Conservation (phyloP, 1,140 invertebrate species). For the Diuraphis noxia region DNA sequence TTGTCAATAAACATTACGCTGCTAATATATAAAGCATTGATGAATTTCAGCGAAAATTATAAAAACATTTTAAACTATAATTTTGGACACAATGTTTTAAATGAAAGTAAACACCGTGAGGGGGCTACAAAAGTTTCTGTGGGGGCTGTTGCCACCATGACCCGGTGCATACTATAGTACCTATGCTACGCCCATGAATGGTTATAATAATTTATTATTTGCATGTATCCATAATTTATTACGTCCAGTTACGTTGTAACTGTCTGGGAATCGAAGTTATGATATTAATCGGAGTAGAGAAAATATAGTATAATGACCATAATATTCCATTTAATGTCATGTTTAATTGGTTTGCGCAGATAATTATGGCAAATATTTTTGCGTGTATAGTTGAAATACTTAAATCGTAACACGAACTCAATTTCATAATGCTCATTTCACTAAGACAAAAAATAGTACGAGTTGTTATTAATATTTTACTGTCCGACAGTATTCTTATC, state of each 20-base stretch:
- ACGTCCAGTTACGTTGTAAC: background rate
- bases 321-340: no score
- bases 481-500: background rate
- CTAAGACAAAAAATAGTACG: background rate
- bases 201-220: background rate
- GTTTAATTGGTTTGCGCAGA: background rate
- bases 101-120: no score
- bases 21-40: no score
- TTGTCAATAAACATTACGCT: no score
- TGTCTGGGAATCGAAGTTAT: background rate
- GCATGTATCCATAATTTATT: background rate
- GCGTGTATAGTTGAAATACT: background rate
- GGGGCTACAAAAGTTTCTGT: no score
- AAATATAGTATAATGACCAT: no score
- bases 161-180: no score
- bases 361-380: background rate
- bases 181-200: no score
- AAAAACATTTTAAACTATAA: no score
- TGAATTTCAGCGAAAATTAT: no score
- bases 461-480: background rate
- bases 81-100: no score
- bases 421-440: background rate
- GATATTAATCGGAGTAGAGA: background rate
- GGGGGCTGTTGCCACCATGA: no score
- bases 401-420: background rate